Evolutionary conservation across 2,797 vertebrate genomes (phyloP).

Genomic region (Cynopterus sphinx): DNA sequence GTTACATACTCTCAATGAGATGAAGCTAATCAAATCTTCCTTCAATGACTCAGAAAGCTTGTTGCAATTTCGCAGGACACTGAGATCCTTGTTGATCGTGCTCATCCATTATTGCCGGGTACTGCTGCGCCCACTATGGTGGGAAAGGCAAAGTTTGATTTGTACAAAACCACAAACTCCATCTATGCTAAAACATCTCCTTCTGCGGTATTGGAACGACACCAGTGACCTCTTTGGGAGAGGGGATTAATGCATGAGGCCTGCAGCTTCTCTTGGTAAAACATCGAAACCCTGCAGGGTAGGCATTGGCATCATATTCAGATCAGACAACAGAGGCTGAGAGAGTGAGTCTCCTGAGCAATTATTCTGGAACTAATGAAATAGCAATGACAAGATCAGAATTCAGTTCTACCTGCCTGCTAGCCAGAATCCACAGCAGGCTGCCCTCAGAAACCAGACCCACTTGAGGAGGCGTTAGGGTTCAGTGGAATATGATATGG

Average conservation of each 20-base stretch:
- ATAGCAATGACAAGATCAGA: not conserved
- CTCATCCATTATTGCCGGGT: not conserved
- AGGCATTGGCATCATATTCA: not conserved
- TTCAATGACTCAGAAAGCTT: constrained; percentile 23
- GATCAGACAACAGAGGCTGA: not conserved
- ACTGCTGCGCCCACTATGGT: not conserved
- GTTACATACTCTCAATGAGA: not conserved
- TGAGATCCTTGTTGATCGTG: not conserved
- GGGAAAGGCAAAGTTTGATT: not conserved
- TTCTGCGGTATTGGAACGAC: not conserved
- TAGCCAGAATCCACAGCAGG: not conserved
- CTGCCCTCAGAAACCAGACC: not conserved
- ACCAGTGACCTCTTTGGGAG: not conserved
- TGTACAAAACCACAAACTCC: not conserved
- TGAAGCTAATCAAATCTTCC: constrained; percentile 39
- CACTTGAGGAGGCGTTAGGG: not conserved
- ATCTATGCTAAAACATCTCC: not conserved
- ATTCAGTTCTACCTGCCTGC: not conserved
- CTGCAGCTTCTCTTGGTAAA: not conserved
- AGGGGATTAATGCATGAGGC: not conserved
- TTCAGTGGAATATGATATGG: not conserved
- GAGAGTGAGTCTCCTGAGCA: not conserved
- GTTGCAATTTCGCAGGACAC: not conserved
- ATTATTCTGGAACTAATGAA: not conserved
- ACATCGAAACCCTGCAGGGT: not conserved